A percentile compares a stretch with the other conserved stretches of the same genome.
Evolutionary conservation across 2,113 vertebrate genomes (phyloP).

Genomic region (Vimba vimba): DNA sequence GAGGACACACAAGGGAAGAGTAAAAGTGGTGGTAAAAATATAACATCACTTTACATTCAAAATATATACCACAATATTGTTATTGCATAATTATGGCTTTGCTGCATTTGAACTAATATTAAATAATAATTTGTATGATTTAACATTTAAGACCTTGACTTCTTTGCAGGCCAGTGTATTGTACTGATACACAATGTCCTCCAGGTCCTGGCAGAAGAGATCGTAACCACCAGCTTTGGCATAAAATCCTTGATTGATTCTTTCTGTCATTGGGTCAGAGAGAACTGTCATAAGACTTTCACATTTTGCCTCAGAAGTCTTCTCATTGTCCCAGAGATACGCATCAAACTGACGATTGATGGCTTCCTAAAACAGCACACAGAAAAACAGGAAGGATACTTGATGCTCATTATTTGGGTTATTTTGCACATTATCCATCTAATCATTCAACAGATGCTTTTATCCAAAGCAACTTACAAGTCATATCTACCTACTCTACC

Average conservation of each 20-base stretch:
- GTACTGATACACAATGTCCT: constrained; percentile 43
- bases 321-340: constrained; percentile 48
- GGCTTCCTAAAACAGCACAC: constrained; percentile 30
- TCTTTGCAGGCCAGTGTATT: constrained; percentile 42
- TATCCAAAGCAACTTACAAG: background rate
- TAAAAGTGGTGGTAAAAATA: background rate
- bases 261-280: background rate
- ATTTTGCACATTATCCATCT: background rate
- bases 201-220: constrained; percentile 44
- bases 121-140: background rate
- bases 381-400: background rate
- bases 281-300: constrained; percentile 35
- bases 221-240: constrained; percentile 51
- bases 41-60: too few relatives aligned
- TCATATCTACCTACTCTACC: too few relatives aligned
- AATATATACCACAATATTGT: too few relatives aligned
- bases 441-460: background rate
- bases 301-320: constrained; percentile 35
- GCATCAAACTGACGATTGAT: background rate
- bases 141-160: constrained; percentile 19
- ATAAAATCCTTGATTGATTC: constrained; percentile 37
- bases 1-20: background rate
- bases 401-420: background rate
- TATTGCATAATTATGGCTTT: too few relatives aligned
- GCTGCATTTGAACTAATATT: too few relatives aligned